Base-by-base conservation (phyloP, 1,140 invertebrate genomes). In the Acyrthosiphon pisum region DNA sequence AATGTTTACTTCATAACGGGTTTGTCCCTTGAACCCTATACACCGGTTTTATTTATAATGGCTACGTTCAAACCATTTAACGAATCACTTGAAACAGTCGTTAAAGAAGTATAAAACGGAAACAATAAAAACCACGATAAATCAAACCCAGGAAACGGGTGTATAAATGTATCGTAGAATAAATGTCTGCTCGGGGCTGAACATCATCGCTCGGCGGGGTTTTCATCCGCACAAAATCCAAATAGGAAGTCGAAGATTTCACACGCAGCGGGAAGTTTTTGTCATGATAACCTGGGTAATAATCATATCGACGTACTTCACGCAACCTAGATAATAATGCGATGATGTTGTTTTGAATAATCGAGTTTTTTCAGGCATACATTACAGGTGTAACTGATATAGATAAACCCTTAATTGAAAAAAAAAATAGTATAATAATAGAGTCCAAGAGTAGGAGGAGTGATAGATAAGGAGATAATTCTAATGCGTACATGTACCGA, bases 241-340 rank as follows among this genome's bases (percentile, higher is more conserved):
- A 50, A 26, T 50, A 93, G 91, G 91, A 93, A 93, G 91, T 53
- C 46, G 9, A 23, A 86, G 91, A 93, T 93, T 93, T 93, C 81
- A 93, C 81, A 93, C 91, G 0, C 91, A 86, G 91, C 91, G 26
- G 81, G 91, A 86, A 86, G 68, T 30, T 93, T 56, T 53, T 68
- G 53, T 41, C 53, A 30, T 20, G 23, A 88, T 30, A 88, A 7
- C 88, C 53, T 18, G 23, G 26, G 23, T 56, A 60, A 60, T 56
- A 60, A 90, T 68, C 56, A 44, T 30, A 18, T 68, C 37, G 53
- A 90, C 30, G 53, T 37, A 89, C 88, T 89, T 89, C 88, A 89
- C 50, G 88, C 88, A 48, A 23, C 11, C 30, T 87, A 46, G 0
- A 30, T 87, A 46, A 87, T 46, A 46, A 87, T 46, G 83, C 4